Percentiles rank a stretch among this genome's conserved stretches.
Evolutionary conservation across 2,797 vertebrate species (phyloP).

Genomic region (Argentina silus): DNA sequence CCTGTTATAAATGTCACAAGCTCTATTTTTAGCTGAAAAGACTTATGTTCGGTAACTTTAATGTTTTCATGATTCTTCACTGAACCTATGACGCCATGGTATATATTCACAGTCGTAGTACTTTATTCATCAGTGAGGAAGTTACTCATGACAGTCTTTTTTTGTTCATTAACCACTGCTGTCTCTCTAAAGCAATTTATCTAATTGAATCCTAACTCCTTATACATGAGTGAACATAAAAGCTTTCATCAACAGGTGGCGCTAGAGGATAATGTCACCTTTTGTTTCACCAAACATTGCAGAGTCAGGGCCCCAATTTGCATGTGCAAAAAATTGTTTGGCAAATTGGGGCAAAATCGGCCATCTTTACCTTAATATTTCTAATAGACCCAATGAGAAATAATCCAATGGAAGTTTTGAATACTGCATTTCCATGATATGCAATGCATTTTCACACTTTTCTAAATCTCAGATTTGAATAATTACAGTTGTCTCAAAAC

Average conservation of each 20-base stretch:
- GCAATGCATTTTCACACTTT: too few relatives aligned
- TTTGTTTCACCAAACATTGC: background rate
- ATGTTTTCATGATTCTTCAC: background rate
- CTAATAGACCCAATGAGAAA: too few relatives aligned
- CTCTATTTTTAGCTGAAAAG: background rate
- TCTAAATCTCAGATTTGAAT: too few relatives aligned
- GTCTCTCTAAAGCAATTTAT: slow-evolving; percentile 56
- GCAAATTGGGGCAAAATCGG: too few relatives aligned
- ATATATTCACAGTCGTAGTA: slow-evolving; percentile 51
- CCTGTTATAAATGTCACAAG: background rate
- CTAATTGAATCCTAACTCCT: slow-evolving; percentile 47
- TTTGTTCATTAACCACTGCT: slow-evolving; percentile 47
- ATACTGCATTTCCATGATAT: too few relatives aligned
- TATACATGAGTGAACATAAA: background rate
- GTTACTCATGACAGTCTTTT: slow-evolving; percentile 57
- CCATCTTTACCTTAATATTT: too few relatives aligned
- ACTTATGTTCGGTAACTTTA: background rate
- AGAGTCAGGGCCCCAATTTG: too few relatives aligned
- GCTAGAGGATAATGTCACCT: slow-evolving; percentile 75
- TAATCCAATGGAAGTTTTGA: too few relatives aligned
- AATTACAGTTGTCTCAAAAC: too few relatives aligned
- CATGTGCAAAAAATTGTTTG: too few relatives aligned
- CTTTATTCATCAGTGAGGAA: slow-evolving; percentile 52
- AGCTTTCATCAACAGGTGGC: slow-evolving; percentile 77
- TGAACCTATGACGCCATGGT: slow-evolving; percentile 19